These are phyloP conservation scores for Vannuccia rotundouncinata DNA, from an alignment of 2,888 invertebrate genomes.

Conservation along the genomic window DNA sequence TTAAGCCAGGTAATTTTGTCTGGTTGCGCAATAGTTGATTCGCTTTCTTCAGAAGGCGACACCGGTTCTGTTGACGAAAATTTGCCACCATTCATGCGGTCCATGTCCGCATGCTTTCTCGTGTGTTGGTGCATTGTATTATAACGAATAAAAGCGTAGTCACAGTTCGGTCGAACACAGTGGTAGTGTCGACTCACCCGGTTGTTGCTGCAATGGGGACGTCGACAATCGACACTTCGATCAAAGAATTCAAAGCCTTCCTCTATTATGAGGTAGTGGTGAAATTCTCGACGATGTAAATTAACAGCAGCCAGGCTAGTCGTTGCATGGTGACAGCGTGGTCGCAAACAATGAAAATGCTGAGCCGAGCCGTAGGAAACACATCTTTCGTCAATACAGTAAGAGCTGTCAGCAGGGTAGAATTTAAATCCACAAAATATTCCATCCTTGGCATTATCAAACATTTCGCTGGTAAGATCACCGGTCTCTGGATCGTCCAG, in stretches of 20 bases:
- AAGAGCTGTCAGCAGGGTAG: not conserved
- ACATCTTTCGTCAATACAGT: constrained; percentile 47
- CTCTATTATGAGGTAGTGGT: constrained; percentile 72
- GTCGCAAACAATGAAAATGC: constrained; percentile 79
- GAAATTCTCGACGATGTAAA: constrained; percentile 77
- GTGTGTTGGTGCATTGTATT: constrained; percentile 70
- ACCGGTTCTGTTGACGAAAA: not conserved
- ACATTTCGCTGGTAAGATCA: constrained; percentile 32
- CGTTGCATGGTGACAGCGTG: constrained; percentile 73
- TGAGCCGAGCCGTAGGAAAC: constrained; percentile 65
- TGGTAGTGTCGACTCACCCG: constrained; percentile 70
- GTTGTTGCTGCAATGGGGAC: constrained; percentile 65
- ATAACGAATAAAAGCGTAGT: constrained; percentile 68
- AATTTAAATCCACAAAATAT: constrained; percentile 30
- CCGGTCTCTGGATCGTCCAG: not conserved
- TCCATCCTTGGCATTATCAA: constrained; percentile 42
- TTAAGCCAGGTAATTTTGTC: not conserved
- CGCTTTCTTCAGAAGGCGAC: not conserved
- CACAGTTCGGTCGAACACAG: constrained; percentile 67
- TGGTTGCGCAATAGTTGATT: not conserved
- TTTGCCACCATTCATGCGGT: not conserved
- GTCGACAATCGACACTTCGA: constrained; percentile 66
- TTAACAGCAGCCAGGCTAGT: constrained; percentile 71
- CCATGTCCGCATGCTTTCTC: constrained; percentile 61
- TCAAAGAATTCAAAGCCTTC: constrained; percentile 75